Base-by-base conservation (phyloP, 2,797 vertebrate species). In the Chiloscyllium punctatum region DNA sequence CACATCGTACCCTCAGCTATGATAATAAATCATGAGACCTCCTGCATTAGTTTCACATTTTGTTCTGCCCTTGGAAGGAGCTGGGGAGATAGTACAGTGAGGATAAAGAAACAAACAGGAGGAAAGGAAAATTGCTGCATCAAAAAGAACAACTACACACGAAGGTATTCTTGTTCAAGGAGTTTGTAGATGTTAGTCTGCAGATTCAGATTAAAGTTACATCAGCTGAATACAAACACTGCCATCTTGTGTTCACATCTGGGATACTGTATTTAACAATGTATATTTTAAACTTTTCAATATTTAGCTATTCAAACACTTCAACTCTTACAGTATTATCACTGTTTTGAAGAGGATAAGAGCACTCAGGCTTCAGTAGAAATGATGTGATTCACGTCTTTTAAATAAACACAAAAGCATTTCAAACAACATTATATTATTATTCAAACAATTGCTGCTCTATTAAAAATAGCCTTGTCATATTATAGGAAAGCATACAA, bases 221-320 rank as follows among this genome's bases (percentile, higher is more conserved):
- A 21, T 23, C 90, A 92, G 66, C 71, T 95, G 71, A 77, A 95
- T 53, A 95, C 18, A 77, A 77, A 95, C 71, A 95, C 94, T 95
- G 94, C 94, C 94, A 95, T 77, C 94, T 77, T 74, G 37, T 95
- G 94, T 77, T 95, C 71, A 74, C 77, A 95, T 27, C 94, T 74
- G 30, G 53, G 4, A 94, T 51, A 21, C 16, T 37, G 7, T 42
- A 25, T 84, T 48, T 48, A 84, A 48, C 23, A 23, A 48, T 25
- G 82, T 25, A 42, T 18, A 2, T 84, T 25, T 9, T 6, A 84
- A 48, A 3, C 8, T 42, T 69, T 11, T 9, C 66, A 66, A 42
- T 1, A 0, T 92, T 92, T 51, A 69, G 6, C 42, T 7, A 66
- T 37, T 68, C 42, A 62, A 90, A 62, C 15, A 21, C 87, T 62